Conservation (phyloP, 2,888 invertebrate species). For the Ichneumoninae sp. region DNA sequence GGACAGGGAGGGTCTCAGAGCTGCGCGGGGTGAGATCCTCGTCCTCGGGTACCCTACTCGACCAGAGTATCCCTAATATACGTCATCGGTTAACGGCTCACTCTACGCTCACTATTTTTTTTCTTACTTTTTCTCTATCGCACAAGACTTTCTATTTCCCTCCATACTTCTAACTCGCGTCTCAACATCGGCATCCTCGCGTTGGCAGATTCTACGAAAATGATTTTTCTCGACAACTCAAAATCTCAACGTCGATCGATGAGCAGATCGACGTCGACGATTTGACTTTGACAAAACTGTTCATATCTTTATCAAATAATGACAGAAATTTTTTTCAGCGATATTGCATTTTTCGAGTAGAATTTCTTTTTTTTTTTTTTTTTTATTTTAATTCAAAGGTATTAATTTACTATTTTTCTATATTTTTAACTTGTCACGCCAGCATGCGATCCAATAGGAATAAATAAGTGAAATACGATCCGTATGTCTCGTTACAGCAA, state of each 20-base stretch:
- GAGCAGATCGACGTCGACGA: background rate
- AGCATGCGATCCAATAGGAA: constrained; percentile 17
- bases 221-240: background rate
- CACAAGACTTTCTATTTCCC: constrained; percentile 29
- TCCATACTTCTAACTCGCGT: constrained; percentile 29
- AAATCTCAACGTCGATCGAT: background rate
- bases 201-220: constrained; percentile 10
- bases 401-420: background rate
- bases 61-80: constrained; percentile 84
- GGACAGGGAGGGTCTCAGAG: constrained; percentile 79
- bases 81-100: constrained; percentile 83
- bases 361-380: background rate
- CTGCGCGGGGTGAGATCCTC: constrained; percentile 64
- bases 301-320: background rate
- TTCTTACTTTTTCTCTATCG: constrained; percentile 24
- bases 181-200: constrained; percentile 21
- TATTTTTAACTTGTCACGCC: background rate
- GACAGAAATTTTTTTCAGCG: background rate
- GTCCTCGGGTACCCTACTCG: constrained; percentile 82
- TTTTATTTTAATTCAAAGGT: background rate
- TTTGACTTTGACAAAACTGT: background rate
- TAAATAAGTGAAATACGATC: constrained; percentile 33
- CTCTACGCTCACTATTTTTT: constrained; percentile 64
- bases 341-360: background rate
- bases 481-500: constrained; percentile 30